Base-by-base conservation (phyloP, 2,113 vertebrate species). In the Conger conger region DNA sequence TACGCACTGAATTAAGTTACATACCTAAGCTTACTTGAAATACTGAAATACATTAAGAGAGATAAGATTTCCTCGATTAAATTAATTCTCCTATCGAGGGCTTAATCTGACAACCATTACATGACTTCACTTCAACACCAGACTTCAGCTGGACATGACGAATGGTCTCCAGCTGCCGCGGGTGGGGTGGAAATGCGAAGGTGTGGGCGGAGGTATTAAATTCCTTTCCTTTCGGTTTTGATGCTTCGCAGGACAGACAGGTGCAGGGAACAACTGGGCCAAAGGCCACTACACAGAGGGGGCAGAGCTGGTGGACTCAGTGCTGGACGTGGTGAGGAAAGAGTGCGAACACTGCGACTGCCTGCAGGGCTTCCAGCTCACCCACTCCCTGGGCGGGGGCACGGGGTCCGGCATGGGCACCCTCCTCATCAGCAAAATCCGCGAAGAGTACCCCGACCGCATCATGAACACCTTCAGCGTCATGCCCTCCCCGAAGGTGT, bases 401-500 rank as follows among this genome's bases (percentile, higher is more conserved):
- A 98, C 97, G 0, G 97, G 97, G 33, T 98, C 97, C 0, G 97
- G 97, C 42, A 97, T 98, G 97, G 97, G 97, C 60, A 99, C 97
- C 0, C 94, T 99, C 4, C 97, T 99, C 84, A 97, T 99, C 92
- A 98, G 97, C 92, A 99, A 98, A 93, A 96, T 99, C 89, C 94
- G 97, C 11, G 97, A 99, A 91, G 97, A 99, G 87, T 98, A 95
- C 81, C 97, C 97, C 0, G 97, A 99, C 90, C 93, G 97, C 63
- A 98, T 99, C 93, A 97, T 98, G 97, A 98, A 98, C 93, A 98
- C 97, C 78, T 99, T 98, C 82, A 99, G 97, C 15, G 97, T 99
- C 89, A 97, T 98, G 97, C 97, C 97, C 0, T 98, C 97, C 0
- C 97, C 97, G 0, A 99, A 98, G 93, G 97, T 99, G 30, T 98